Base-by-base conservation (phyloP, 2,888 invertebrate genomes). In the Heliothis peltigera region DNA sequence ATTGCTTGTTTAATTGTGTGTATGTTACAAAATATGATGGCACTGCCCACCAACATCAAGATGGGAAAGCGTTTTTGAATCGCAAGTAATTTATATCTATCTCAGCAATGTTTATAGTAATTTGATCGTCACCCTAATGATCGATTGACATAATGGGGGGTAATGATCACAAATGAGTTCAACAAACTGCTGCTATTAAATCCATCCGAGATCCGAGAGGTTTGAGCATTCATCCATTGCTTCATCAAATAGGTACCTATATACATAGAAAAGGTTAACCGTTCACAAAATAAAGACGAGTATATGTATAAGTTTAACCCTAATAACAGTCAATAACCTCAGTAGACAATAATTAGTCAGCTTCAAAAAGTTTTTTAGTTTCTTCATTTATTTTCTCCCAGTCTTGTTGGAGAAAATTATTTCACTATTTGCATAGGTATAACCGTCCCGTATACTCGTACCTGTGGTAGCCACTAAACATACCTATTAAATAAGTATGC, bases 41-140 rank as follows among this genome's bases (percentile, higher is more conserved):
- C 57, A 52, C 55, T 58, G 48, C 46, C 63, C 60, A 55, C n/a
- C 22, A 75, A 65, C 57, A 64, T 66, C 4, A 39, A 56, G 59
- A 75, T 70, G 65, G 21, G 59, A 55, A 44, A 52, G 48, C 42
- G 57, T 61, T 70, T 53, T 54, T 46, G 53, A 57, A 47, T 42
- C 51, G 46, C 59, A 59, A 48, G 43, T 61, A 59, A 71, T 70
- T 57, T 49, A 70, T 69, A 64, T 28, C 48, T 56, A 52, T 64
- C 39, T 42, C 17, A 63, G 71, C 57, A 28, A 65, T 52, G 52
- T 52, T 47, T 6, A 17, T 65, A 70, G 71, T 75, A 67, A 76
- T 66, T 65, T 69, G 73, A 77, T 76, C 56, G 53, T 47, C 55
- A 47, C 22, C 28, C 4, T 32, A n/a, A 21, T 64, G 64, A 48